Evolutionary conservation across 2,113 vertebrate species (phyloP).

Genomic region (Symphodus melops): DNA sequence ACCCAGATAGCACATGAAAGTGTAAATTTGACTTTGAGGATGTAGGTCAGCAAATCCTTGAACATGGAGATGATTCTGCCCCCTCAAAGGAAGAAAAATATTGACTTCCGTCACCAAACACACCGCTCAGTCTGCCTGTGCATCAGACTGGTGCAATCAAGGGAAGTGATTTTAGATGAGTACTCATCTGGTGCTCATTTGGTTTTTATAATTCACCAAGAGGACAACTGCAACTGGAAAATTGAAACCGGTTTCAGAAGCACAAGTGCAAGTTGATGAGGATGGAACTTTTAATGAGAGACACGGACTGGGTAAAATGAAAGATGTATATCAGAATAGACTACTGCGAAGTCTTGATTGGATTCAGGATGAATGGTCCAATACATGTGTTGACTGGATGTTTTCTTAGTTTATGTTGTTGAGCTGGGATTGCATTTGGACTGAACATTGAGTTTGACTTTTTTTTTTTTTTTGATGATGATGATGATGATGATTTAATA

Average conservation of each 20-base stretch:
- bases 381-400: too few relatives aligned
- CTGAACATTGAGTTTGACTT: too few relatives aligned
- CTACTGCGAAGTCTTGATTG: background rate
- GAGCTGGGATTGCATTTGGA: too few relatives aligned
- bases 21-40: slow-evolving; percentile 33
- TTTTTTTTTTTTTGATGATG: too few relatives aligned
- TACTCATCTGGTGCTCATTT: slow-evolving; percentile 55
- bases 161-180: slow-evolving; percentile 58
- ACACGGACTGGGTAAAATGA: slow-evolving; percentile 2
- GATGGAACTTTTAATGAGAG: background rate
- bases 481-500: too few relatives aligned
- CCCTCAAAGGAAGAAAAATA: slow-evolving; percentile 20
- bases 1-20: slow-evolving; percentile 11
- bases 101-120: slow-evolving; percentile 17
- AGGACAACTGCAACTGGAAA: slow-evolving; percentile 36
- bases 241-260: slow-evolving; percentile 13
- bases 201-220: slow-evolving; percentile 61
- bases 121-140: slow-evolving; percentile 12
- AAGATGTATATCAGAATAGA: background rate
- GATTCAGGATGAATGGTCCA: background rate
- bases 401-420: too few relatives aligned
- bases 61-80: background rate
- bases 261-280: slow-evolving; percentile 30
- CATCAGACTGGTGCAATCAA: slow-evolving; percentile 51
- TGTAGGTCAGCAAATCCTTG: slow-evolving; percentile 51